Evolutionary conservation across 2,888 invertebrate genomes (phyloP), one percentile per base, ranked within the genome.

Genomic region (Dusona sp.): DNA sequence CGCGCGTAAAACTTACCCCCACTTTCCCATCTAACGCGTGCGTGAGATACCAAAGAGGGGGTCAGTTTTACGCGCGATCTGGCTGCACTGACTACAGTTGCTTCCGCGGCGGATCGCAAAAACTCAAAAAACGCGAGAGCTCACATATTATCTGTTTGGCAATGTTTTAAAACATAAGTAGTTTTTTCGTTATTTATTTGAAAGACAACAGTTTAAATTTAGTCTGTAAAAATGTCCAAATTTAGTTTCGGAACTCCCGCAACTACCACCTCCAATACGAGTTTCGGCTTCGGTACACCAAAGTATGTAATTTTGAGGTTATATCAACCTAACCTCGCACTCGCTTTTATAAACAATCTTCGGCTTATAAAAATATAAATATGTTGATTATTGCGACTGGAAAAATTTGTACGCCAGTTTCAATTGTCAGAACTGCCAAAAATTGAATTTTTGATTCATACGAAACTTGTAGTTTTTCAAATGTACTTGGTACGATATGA

Each of bases 241-340:
- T 93, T 93, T 84, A 90, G 89, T 22, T 93, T 93, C 57, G 93
- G 93, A 64, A 89, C 91, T 51, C 91, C 93, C 11, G 64, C 91
- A 0, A 90, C 92, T 4, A 90, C 92, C 4, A 74, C 90, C 25
- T 87, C 87, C 8, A 90, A 75, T 42, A 89, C 91, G 4, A 85
- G 83, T 72, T 92, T 92, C 77, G 90, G 91, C 81, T 93, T 93
- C 82, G 90, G 89, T 19, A 72, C 89, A 8, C 91, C 90, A 87
- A 92, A 92, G 93, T 93, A 89, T 89, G 87, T 92, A 83, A 82
- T 80, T 87, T 79, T 8, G 25, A 67, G 81, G 77, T 87, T 82
- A 82, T 86, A 87, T 38, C 68, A 13, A 89, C 83, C 84, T 89
- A 87, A 84, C 85, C 86, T 79, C 22, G 64, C 79, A 73, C 45